A percentile compares a stretch with the other conserved stretches of the same genome.
Evolutionary conservation across 2,113 vertebrate genomes (phyloP).

Genomic region (Arenaria interpres): DNA sequence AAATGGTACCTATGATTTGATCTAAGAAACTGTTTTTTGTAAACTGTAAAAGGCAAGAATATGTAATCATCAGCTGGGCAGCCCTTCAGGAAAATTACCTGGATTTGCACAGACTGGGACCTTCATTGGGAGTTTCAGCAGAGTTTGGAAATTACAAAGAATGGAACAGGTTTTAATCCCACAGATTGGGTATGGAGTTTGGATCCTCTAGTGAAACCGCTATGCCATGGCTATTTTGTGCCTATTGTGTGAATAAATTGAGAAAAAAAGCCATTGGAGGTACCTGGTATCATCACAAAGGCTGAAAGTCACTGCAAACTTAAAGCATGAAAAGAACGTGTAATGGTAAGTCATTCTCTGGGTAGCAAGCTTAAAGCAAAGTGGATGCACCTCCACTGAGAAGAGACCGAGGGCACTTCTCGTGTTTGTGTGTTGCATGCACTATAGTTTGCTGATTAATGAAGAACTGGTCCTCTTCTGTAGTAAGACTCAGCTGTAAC

Average conservation of each 20-base stretch:
- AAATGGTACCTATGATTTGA: neutral
- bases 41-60: neutral
- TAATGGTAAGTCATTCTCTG: neutral
- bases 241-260: neutral
- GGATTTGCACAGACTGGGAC: neutral
- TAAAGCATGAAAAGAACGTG: neutral
- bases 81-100: neutral
- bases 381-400: neutral
- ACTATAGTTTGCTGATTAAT: neutral
- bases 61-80: neutral
- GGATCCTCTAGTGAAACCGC: neutral
- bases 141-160: neutral
- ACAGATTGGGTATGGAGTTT: neutral
- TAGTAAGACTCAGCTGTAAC: neutral
- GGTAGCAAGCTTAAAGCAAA: neutral
- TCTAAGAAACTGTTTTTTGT: neutral
- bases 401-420: neutral
- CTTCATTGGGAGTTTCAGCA: neutral
- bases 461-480: neutral
- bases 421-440: neutral
- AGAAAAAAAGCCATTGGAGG: neutral
- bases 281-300: neutral
- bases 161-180: neutral
- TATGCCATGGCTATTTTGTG: neutral
- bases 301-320: neutral